phyloP scores from a whole-genome alignment of 2,113 vertebrate species.

The Ascaphus truei region DNA sequence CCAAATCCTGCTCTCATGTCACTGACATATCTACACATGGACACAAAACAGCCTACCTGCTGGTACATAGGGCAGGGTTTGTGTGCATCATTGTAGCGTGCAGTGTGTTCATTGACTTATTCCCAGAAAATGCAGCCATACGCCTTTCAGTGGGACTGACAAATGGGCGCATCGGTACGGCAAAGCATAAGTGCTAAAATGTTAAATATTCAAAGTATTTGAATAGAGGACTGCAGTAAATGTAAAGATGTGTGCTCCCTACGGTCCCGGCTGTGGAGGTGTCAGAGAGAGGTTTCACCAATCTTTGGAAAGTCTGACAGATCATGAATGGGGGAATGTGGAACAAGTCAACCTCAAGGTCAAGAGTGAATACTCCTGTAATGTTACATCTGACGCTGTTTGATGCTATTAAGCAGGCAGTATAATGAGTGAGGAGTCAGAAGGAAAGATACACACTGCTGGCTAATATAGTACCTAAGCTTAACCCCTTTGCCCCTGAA shows the following conservation, averaged over 20 bases:
- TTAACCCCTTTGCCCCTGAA: too few species aligned
- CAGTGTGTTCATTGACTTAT: too few species aligned
- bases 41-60: too few species aligned
- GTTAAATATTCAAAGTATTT: conserved; percentile 8
- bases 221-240: neutral
- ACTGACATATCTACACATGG: too few species aligned
- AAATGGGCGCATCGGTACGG: neutral
- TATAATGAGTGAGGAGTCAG: conserved; percentile 38
- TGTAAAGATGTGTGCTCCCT: neutral
- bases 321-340: neutral
- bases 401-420: neutral
- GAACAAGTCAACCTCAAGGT: too few species aligned
- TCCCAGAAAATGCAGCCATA: too few species aligned
- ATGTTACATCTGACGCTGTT: neutral
- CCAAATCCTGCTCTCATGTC: too few species aligned
- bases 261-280: conserved; percentile 11
- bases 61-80: too few species aligned
- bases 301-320: conserved; percentile 4
- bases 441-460: too few species aligned
- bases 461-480: too few species aligned
- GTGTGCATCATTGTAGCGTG: too few species aligned
- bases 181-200: neutral
- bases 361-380: neutral
- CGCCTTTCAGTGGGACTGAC: neutral
- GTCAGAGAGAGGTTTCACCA: neutral